Percentiles rank a stretch among this genome's conserved stretches.
Evolutionary conservation across 2,113 vertebrate species (phyloP).

Genomic region (Sclerurus mexicanus): DNA sequence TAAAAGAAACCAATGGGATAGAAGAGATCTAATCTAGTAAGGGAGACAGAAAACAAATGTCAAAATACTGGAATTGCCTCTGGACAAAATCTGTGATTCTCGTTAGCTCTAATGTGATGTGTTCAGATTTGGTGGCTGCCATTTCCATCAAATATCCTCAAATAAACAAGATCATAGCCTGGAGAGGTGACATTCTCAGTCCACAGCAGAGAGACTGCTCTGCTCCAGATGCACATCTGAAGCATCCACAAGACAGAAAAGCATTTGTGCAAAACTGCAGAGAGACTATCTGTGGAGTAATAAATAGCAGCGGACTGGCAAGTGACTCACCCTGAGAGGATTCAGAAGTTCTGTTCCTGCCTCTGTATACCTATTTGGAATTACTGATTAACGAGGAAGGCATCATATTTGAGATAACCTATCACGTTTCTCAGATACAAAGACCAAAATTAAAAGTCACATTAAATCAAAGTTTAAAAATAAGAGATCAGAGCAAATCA

Average conservation of each 20-base stretch:
- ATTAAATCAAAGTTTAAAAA: not conserved
- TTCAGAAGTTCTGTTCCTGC: not conserved
- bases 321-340: not conserved
- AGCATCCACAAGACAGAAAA: not conserved
- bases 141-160: not conserved
- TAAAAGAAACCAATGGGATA: not conserved
- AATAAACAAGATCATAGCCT: not conserved
- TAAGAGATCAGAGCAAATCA: not conserved
- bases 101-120: not conserved
- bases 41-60: slow-evolving; percentile 13
- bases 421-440: not conserved
- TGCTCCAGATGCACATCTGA: not conserved
- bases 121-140: not conserved
- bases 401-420: not conserved
- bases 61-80: not conserved
- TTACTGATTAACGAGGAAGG: not conserved
- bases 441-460: not conserved
- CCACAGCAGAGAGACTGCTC: not conserved
- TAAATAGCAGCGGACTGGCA: not conserved
- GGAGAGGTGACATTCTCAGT: not conserved
- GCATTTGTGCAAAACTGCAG: not conserved
- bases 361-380: not conserved
- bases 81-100: not conserved
- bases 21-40: not conserved
- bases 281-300: not conserved